Conservation (phyloP, 1,140 invertebrate species). For the Bilobella aurantiaca region DNA sequence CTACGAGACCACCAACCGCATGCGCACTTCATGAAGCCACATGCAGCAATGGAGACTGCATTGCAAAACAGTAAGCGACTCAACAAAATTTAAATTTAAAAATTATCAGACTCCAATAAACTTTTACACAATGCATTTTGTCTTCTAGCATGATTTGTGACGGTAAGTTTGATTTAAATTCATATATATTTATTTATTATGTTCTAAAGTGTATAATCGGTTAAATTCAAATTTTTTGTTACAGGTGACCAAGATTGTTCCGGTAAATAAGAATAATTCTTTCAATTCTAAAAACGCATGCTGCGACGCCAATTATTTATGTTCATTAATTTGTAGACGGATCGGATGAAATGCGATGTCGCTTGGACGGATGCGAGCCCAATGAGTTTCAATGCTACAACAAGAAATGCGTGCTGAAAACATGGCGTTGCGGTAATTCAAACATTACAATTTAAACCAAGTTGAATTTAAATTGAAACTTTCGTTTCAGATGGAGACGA, state of each 20-base stretch:
- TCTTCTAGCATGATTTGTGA: slow-evolving; percentile 52
- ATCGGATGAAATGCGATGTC: slow-evolving; percentile 79
- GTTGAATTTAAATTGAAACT: neutral
- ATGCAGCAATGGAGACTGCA: slow-evolving; percentile 83
- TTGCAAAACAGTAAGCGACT: slow-evolving; percentile 49
- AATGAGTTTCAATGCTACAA: slow-evolving; percentile 85
- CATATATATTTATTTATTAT: neutral
- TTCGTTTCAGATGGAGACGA: slow-evolving; percentile 17
- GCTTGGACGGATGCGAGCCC: slow-evolving; percentile 49
- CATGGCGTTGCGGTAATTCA: slow-evolving; percentile 70
- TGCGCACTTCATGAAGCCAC: slow-evolving; percentile 73
- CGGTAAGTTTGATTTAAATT: neutral
- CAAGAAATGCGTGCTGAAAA: slow-evolving; percentile 71
- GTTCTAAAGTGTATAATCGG: neutral
- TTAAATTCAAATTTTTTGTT: neutral
- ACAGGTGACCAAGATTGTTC: slow-evolving; percentile 9
- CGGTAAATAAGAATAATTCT: neutral
- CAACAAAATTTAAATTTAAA: neutral
- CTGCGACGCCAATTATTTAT: neutral
- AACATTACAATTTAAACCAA: neutral
- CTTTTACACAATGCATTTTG: neutral
- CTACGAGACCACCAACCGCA: slow-evolving; percentile 42
- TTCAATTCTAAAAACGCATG: too few species aligned
- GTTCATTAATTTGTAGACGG: slow-evolving; percentile 48
- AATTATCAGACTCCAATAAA: neutral